These are phyloP conservation scores for Cyclura pinguis DNA, from an alignment of 2,797 vertebrate species.

Conservation along the genomic window DNA sequence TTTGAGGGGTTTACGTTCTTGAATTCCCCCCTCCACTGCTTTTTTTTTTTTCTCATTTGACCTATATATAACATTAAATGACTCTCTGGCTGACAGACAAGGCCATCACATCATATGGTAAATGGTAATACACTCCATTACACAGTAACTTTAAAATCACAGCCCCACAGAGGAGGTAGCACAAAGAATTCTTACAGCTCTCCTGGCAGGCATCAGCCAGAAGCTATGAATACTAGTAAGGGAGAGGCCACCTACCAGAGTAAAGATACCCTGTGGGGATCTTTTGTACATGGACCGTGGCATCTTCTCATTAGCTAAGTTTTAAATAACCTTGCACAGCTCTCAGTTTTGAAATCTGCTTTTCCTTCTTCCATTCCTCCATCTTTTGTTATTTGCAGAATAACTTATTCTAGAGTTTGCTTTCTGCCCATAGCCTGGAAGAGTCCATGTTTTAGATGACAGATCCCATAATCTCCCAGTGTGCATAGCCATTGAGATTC, in stretches of 20 bases:
- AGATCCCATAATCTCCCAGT: background rate
- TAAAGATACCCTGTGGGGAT: constrained; percentile 25
- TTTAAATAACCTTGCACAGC: background rate
- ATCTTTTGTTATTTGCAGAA: background rate
- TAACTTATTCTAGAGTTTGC: background rate
- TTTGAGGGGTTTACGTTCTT: constrained; percentile 55
- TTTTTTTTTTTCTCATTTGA: constrained; percentile 71
- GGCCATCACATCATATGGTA: constrained; percentile 78
- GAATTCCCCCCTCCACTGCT: constrained; percentile 50
- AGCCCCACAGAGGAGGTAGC: constrained; percentile 67
- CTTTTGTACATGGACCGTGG: background rate
- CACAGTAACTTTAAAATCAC: constrained; percentile 79
- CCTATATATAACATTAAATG: constrained; percentile 78
- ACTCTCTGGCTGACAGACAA: constrained; percentile 76
- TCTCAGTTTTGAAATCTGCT: background rate
- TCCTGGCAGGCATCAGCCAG: constrained; percentile 63
- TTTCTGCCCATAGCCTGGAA: no score
- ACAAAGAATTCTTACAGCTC: constrained; percentile 66
- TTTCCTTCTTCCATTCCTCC: background rate
- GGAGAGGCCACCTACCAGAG: constrained; percentile 35
- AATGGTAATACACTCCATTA: constrained; percentile 79
- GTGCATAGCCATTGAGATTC: no score
- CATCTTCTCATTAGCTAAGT: background rate
- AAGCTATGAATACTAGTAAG: constrained; percentile 44
- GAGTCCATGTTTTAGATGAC: no score